These are phyloP conservation scores for Microcebus ravelobensis DNA, from an alignment of 2,113 vertebrate genomes.

Conservation along the genomic window DNA sequence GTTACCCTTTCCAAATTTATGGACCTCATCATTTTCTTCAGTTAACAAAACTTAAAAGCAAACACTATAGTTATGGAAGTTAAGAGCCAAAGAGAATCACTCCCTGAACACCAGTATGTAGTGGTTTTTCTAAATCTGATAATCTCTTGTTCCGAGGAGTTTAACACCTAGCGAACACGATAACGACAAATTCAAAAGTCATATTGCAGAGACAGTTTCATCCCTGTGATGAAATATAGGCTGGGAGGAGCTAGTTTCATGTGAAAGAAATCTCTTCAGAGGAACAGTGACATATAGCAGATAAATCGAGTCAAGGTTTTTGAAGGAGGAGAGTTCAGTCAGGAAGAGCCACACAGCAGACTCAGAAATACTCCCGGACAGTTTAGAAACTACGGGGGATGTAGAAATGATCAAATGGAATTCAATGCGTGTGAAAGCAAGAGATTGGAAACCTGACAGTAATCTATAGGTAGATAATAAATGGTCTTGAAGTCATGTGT, in stretches of 20 bases:
- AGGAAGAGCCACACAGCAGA: background rate
- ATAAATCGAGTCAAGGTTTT: background rate
- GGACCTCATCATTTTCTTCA: too few relatives aligned
- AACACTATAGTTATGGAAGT: background rate
- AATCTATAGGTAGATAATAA: background rate
- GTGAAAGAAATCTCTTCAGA: background rate
- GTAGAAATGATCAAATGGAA: constrained; percentile 19
- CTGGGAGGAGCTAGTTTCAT: background rate
- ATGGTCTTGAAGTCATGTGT: background rate
- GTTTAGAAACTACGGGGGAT: background rate
- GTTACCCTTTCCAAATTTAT: too few relatives aligned
- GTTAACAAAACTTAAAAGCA: background rate
- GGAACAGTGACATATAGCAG: background rate
- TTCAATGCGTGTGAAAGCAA: background rate
- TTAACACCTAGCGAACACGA: background rate
- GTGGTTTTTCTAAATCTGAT: background rate
- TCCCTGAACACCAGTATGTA: background rate
- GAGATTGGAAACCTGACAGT: background rate
- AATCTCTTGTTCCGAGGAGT: background rate
- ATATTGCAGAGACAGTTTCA: background rate
- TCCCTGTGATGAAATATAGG: background rate
- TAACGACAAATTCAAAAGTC: background rate
- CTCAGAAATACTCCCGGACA: background rate
- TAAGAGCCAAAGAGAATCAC: background rate
- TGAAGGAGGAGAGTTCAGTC: background rate